Evolutionary conservation across 2,888 invertebrate species (phyloP).

Genomic region (Drosophila infuscata): DNA sequence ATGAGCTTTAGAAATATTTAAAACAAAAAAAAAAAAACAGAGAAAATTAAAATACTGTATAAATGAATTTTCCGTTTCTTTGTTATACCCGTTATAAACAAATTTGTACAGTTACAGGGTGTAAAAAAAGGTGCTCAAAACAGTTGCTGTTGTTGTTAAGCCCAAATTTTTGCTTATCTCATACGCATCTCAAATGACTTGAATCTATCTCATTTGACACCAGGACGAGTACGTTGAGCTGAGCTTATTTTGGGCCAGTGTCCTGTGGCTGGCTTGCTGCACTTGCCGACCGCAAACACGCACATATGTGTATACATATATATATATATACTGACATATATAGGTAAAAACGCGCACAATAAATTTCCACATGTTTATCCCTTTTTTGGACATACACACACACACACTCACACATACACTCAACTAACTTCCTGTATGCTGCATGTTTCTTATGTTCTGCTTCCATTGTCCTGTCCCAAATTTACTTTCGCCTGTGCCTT

Average conservation of each 20-base stretch:
- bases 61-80: neutral
- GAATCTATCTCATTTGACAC: conserved; percentile 82
- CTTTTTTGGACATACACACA: conserved; percentile 49
- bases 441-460: conserved; percentile 49
- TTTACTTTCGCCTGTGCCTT: conserved; percentile 16
- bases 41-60: neutral
- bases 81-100: neutral
- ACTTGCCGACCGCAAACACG: conserved; percentile 44
- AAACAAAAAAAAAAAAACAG: neutral
- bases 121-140: conserved; percentile 41
- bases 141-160: conserved; percentile 50
- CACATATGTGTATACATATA: conserved; percentile 14
- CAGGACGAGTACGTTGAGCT: conserved; percentile 67
- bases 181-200: conserved; percentile 73
- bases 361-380: conserved; percentile 76
- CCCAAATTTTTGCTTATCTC: conserved; percentile 72
- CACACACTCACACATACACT: neutral
- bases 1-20: neutral
- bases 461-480: conserved; percentile 48
- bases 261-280: conserved; percentile 38
- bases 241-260: conserved; percentile 36
- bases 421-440: conserved; percentile 26
- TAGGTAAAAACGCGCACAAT: conserved; percentile 64
- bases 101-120: neutral
- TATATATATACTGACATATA: neutral